Base-by-base conservation (phyloP, 1,140 invertebrate species). In the Drosophila prosaltans region DNA sequence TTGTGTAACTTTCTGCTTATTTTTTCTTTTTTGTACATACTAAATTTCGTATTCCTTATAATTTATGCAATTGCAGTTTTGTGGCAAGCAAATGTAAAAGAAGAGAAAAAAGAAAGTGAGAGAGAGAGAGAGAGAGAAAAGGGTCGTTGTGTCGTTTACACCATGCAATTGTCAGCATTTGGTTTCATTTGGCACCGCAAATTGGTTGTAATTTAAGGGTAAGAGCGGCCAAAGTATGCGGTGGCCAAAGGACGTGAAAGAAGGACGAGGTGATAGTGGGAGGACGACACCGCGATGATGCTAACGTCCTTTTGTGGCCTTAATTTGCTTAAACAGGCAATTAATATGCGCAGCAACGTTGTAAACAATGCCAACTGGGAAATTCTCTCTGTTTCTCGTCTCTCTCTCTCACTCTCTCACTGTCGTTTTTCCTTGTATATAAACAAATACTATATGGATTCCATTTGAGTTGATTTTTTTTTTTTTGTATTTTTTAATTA, bases 301-400 rank as follows among this genome's bases (percentile, higher is more conserved):
- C 66, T 79, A 57, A 66, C 74, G 80, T 84, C 30, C 60, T 45
- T 83, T 79, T 83, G 80, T 78, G 78, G 69, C 82, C 69, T 76
- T 80, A 85, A 85, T 85, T 85, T 85, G 78, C 74, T 81, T 86
- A 86, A 86, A 73, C 82, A 86, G 82, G 82, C 82, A 86, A 86
- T 86, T 86, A 86, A 86, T 86, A 86, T 86, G 82, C 82, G 82
- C 69, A 69, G 78, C 82, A 86, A 86, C 82, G 82, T 81, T 85
- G 81, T 84, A 80, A 84, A 84, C 81, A 84, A 69, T 65, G 77
- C 68, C 74, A 72, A 45, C 67, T 65, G 66, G 78, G 75, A 78
- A 69, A 51, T 51, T 51, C 45, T 51, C 45, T 51, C 21, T 51
- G 45, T 21, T 51, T 26, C 45, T 26, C 45, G 3, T 24, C 21